phyloP scores from a whole-genome alignment of 2,113 vertebrate species.

The Dolichallabes microphthalmus region DNA sequence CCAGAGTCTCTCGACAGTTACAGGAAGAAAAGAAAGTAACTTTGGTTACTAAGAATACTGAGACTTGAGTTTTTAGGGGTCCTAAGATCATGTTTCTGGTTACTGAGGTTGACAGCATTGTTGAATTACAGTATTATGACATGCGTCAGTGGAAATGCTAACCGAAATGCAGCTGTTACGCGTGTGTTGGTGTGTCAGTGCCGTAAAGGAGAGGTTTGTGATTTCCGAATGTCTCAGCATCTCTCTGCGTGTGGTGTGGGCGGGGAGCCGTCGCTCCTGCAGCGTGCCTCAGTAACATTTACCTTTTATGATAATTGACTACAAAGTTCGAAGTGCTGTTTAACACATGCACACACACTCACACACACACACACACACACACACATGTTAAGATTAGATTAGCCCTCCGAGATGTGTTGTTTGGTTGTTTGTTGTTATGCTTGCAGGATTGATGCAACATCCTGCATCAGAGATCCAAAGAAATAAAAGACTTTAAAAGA shows the following conservation, averaged over 20 bases:
- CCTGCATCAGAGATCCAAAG: background rate
- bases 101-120: background rate
- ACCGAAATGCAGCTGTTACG: background rate
- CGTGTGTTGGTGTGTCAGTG: background rate
- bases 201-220: background rate
- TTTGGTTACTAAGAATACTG: background rate
- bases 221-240: slow-evolving; percentile 8
- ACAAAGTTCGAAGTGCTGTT: background rate
- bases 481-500: background rate
- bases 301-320: background rate
- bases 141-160: background rate
- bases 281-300: background rate
- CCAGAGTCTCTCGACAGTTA: too few relatives aligned
- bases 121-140: background rate
- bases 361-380: slow-evolving; percentile 19
- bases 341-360: background rate
- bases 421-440: background rate
- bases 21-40: too few relatives aligned
- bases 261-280: background rate
- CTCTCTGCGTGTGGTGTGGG: background rate
- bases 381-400: background rate
- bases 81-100: too few relatives aligned
- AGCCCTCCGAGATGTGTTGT: background rate
- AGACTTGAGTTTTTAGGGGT: background rate
- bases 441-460: background rate